Evolutionary conservation across 2,113 vertebrate species (phyloP), one percentile per base, ranked within the genome.

Genomic region (Hypanus sabinus): DNA sequence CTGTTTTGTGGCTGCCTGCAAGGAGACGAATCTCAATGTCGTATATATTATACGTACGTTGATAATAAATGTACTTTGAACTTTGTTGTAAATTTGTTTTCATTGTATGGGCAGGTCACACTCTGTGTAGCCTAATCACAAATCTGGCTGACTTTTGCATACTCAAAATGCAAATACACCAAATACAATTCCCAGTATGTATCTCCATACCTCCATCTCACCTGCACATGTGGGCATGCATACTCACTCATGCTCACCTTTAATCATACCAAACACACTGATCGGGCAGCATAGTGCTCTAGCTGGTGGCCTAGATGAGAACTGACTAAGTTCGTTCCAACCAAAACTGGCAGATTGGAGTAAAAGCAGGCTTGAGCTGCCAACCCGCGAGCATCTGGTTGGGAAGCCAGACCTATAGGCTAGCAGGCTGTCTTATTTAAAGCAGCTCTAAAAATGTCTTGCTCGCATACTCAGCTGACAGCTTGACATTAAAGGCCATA

Each of bases 401-500:
- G 91, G 36, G 68, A 93, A 93, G 70, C 68, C 70, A 93, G 91
- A 93, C 70, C 91, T 93, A 93, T 93, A 93, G 91, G 91, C 91
- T 93, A 93, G 91, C 91, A 71, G 91, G 33, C 91, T 93, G 91
- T 93, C 91, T 93, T 93, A 93, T 93, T 93, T 93, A 93, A 93
- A 93, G 91, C 91, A 93, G 91, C 70, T 93, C 91, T 93, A 93
- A 73, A 93, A 93, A 75, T 93, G 91, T 93, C 91, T 93, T 73
- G 68, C 68, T 93, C 70, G 20, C 91, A 93, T 93, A 73, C 36
- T 93, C 36, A 93, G 38, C 91, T 73, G 91, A 93, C 91, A 93
- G 91, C 68, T 93, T 93, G 91, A 93, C 91, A 93, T 93, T 93
- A 93, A 93, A 93, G 91, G 91, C 91, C 91, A 93, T 93, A 93